Evolutionary conservation across 2,888 invertebrate genomes (phyloP).

Genomic region (Scrobipalpa costella): DNA sequence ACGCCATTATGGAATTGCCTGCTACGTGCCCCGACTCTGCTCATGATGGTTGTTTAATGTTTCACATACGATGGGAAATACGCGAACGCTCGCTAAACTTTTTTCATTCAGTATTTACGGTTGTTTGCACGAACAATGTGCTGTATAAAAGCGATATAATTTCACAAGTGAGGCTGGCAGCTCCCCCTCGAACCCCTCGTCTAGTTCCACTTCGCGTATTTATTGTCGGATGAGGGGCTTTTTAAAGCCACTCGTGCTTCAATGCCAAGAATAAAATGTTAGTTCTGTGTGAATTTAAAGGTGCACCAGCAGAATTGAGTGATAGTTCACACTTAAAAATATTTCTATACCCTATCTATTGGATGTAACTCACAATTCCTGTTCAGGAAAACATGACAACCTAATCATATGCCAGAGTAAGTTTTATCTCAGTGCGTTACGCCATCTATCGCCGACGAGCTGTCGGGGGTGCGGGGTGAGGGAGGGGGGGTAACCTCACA

Average conservation of each 20-base stretch:
- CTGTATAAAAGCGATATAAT: slow-evolving; percentile 14
- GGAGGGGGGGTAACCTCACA: not conserved
- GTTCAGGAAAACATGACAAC: not conserved
- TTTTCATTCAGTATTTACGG: not conserved
- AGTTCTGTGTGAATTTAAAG: too few species aligned
- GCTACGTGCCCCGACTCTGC: slow-evolving; percentile 3
- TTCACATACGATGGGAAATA: not conserved
- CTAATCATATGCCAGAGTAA: not conserved
- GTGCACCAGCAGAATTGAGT: not conserved
- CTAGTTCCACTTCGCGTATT: slow-evolving; percentile 5
- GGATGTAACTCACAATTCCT: not conserved
- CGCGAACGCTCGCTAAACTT: not conserved
- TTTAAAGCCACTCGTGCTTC: not conserved
- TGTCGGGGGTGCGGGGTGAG: not conserved
- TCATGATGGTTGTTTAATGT: not conserved
- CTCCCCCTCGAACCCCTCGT: not conserved
- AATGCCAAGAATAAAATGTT: not conserved
- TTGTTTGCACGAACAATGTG: not conserved
- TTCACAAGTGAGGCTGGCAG: slow-evolving; percentile 12
- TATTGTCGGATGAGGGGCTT: slow-evolving; percentile 1
- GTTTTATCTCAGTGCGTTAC: not conserved
- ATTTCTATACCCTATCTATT: not conserved
- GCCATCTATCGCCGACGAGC: not conserved
- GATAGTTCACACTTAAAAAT: not conserved
- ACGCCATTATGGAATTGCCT: too few species aligned